Evolutionary conservation across 2,797 vertebrate genomes (phyloP).

Genomic region (Lithobates sylvaticus): DNA sequence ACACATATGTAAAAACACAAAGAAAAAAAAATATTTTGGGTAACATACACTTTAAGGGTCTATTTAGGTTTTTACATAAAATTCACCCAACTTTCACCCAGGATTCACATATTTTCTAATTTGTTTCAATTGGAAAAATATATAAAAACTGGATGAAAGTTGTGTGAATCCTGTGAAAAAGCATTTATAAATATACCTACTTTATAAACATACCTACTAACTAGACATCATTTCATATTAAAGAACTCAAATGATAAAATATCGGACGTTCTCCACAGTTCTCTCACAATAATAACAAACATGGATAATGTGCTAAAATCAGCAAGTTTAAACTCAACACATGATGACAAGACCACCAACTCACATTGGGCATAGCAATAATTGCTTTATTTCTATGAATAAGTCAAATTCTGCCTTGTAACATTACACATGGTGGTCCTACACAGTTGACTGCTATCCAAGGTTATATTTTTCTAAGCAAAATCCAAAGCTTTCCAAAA

Average conservation of each 20-base stretch:
- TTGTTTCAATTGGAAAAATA: too few species aligned
- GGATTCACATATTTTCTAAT: too few species aligned
- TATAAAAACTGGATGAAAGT: too few species aligned
- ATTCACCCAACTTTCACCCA: too few species aligned
- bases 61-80: too few species aligned
- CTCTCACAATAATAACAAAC: neutral
- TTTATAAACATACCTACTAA: neutral
- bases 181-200: too few species aligned
- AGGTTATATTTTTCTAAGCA: conserved; percentile 30
- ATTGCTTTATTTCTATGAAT: neutral
- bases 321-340: neutral
- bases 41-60: too few species aligned
- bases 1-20: too few species aligned
- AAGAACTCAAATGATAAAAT: neutral
- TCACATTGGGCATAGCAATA: neutral
- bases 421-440: conserved; percentile 43
- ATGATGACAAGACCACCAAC: conserved; percentile 33
- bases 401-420: neutral
- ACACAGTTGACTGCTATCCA: conserved; percentile 1
- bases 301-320: neutral
- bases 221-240: neutral
- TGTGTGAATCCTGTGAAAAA: too few species aligned
- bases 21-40: too few species aligned
- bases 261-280: neutral
- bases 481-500: conserved; percentile 5